Evolutionary conservation across 1,140 invertebrate genomes (phyloP).

Genomic region (Drosophila sp.): DNA sequence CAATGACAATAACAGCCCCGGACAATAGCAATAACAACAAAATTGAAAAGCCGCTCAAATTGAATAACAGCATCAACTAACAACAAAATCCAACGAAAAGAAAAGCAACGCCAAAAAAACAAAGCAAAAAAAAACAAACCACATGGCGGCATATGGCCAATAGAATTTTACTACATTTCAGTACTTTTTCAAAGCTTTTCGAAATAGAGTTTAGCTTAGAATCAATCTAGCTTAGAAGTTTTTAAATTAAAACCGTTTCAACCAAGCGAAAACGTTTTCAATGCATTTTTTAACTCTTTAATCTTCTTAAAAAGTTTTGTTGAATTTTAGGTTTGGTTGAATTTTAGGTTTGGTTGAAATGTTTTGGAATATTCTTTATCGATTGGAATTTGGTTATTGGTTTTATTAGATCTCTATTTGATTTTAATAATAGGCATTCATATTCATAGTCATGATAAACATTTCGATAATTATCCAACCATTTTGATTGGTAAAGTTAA

Average conservation of each 20-base stretch:
- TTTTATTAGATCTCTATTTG: too few species aligned
- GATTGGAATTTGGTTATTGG: too few species aligned
- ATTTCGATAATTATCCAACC: too few species aligned
- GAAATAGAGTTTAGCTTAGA: background rate
- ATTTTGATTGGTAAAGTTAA: too few species aligned
- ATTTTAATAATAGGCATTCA: too few species aligned
- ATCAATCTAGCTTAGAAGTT: background rate
- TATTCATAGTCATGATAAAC: too few species aligned
- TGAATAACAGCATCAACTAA: constrained; percentile 50
- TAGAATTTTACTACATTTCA: constrained; percentile 4
- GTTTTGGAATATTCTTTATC: too few species aligned
- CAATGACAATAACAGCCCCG: constrained; percentile 51
- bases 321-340: too few species aligned
- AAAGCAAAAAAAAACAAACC: constrained; percentile 41
- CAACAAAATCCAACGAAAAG: constrained; percentile 11
- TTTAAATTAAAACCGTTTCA: background rate
- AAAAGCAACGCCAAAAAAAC: constrained; percentile 22
- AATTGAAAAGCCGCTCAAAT: constrained; percentile 47
- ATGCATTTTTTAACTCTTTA: background rate
- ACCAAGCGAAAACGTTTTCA: background rate
- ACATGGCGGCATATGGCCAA: constrained; percentile 19
- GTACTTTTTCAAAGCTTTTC: background rate
- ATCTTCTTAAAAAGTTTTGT: too few species aligned
- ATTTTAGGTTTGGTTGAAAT: too few species aligned
- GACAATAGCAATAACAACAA: constrained; percentile 49